A percentile compares a stretch with the other conserved stretches of the same genome.
Conservation (phyloP, 1,140 invertebrate genomes). For the Atta colombica region DNA sequence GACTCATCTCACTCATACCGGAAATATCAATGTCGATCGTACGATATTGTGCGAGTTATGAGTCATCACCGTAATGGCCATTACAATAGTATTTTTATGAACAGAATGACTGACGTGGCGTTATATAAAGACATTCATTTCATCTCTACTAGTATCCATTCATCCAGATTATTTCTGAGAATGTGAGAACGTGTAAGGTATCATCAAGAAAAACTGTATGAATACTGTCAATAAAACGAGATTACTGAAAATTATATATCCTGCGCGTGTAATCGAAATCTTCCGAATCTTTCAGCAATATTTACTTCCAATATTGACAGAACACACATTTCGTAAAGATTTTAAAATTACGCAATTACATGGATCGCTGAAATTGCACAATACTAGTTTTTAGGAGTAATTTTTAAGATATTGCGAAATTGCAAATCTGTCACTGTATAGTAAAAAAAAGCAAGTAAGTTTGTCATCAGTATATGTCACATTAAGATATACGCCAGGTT, state of each 20-base stretch:
- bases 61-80: constrained; percentile 39
- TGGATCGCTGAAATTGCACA: neutral
- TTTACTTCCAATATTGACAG: neutral
- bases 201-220: neutral
- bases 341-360: constrained; percentile 7
- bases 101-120: constrained; percentile 7
- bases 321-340: neutral
- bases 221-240: constrained; percentile 8
- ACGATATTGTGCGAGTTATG: constrained; percentile 50
- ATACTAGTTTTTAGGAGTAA: neutral
- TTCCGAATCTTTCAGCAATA: neutral
- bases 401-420: neutral
- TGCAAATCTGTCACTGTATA: neutral
- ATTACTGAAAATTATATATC: constrained; percentile 26
- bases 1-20: constrained; percentile 21
- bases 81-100: constrained; percentile 28
- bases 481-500: constrained; percentile 30
- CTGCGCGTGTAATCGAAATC: constrained; percentile 4
- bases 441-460: constrained; percentile 10
- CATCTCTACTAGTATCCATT: constrained; percentile 6
- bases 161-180: constrained; percentile 21
- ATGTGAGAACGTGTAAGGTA: neutral
- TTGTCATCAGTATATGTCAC: constrained; percentile 22
- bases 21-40: constrained; percentile 61
- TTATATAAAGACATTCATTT: constrained; percentile 29